Conservation (phyloP, 2,888 invertebrate genomes). For the Euzophera pinguis region DNA sequence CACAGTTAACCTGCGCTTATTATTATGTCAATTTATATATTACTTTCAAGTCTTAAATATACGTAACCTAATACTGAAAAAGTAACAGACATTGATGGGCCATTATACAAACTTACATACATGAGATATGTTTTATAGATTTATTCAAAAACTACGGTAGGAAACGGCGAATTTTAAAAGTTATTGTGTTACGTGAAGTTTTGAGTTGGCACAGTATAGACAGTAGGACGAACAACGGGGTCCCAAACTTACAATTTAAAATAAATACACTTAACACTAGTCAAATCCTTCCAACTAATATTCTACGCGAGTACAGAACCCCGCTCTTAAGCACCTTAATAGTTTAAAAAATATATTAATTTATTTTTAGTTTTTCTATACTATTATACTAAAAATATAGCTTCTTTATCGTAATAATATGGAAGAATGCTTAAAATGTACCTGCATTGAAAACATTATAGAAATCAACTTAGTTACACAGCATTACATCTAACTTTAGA, state of each 20-base stretch:
- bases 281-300: conserved; percentile 65
- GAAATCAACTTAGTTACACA: conserved; percentile 35
- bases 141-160: conserved; percentile 9
- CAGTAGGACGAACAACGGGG: conserved; percentile 46
- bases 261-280: conserved; percentile 65
- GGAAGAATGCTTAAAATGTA: conserved; percentile 62
- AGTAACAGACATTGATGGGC: conserved; percentile 51
- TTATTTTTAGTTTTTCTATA: conserved; percentile 41
- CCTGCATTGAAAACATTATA: conserved; percentile 48
- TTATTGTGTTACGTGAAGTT: conserved; percentile 21
- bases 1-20: conserved; percentile 5
- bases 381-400: conserved; percentile 62
- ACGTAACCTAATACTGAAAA: conserved; percentile 72
- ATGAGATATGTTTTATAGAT: conserved; percentile 57
- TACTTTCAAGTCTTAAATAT: conserved; percentile 66
- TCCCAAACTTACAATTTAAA: conserved; percentile 48
- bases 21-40: conserved; percentile 45
- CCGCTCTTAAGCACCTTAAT: conserved; percentile 64
- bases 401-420: conserved; percentile 58
- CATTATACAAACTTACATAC: conserved; percentile 54
- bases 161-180: conserved; percentile 9
- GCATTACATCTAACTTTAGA: conserved; percentile 64
- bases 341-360: conserved; percentile 44
- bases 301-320: conserved; percentile 49
- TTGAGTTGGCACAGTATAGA: conserved; percentile 68